Evolutionary conservation across 1,140 invertebrate species (phyloP), one percentile per base, ranked within the genome.

Genomic region (Neodiprion pinetum): DNA sequence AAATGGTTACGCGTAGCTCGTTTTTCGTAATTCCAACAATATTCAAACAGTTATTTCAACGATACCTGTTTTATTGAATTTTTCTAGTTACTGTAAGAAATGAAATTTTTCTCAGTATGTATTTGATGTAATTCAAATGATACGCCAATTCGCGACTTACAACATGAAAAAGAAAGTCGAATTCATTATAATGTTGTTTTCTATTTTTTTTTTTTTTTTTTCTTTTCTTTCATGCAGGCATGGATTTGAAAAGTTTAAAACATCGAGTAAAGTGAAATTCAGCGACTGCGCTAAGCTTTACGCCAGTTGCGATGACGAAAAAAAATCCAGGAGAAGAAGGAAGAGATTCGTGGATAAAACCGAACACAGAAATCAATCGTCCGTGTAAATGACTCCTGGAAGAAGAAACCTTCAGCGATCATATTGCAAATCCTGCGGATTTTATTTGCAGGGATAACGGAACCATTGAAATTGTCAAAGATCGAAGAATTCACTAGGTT

Each of bases 231-330:
- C n/a, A 12, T 69, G 21, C 40, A 69, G 67, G 8, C 11, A 69
- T 69, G 67, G 67, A 69, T 47, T 69, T 23, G 67, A 69, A 9
- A 69, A 69, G 40, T 69, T 14, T 69, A 21, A 47, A 69, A 47
- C 40, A 0, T 4, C 17, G 11, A 11, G n/a, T 5, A 47, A 65
- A 14, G 17, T 69, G 40, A 69, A 69, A 69, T 69, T 17, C 9
- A 23, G 21, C 14, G 67, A 69, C 7, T 69, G 67, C 21, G 67
- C 67, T 7, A 69, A 69, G n/a, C 28, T 69, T 23, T 69, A 69
- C 23, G 7, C 67, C 11, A 21, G 40, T 14, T 69, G 67, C 21
- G 11, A 14, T 11, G 67, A 69, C 40, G 67, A 21, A 1, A 1
- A 69, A 69, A 23, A 21, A 69, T 5, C 67, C 10, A 69, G 12